Evolutionary conservation across 2,888 invertebrate species (phyloP).

Genomic region (Diadegma fenestrale): DNA sequence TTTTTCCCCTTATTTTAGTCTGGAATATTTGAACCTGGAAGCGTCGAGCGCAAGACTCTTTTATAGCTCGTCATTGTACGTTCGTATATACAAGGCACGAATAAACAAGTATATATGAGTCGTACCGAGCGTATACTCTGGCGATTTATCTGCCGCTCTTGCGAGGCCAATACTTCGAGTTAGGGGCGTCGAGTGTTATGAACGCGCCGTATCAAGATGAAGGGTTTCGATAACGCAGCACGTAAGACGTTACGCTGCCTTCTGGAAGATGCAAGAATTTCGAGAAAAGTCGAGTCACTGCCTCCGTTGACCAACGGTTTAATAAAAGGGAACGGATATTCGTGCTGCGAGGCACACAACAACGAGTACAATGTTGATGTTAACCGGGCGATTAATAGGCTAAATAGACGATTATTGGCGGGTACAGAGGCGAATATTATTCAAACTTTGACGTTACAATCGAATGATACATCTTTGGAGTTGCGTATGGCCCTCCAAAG

Average conservation of each 20-base stretch:
- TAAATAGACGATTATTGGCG: conserved; percentile 49
- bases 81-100: neutral
- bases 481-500: too few relatives aligned
- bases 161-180: neutral
- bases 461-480: neutral
- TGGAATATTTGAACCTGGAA: neutral
- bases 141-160: neutral
- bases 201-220: conserved; percentile 44
- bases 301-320: conserved; percentile 1
- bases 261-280: neutral
- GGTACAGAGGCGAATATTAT: conserved; percentile 23
- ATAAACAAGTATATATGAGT: neutral
- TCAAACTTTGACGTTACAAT: conserved; percentile 9
- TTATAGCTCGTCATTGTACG: neutral
- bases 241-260: conserved; percentile 73
- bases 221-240: conserved; percentile 75
- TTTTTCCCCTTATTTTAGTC: neutral
- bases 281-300: neutral
- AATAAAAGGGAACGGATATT: neutral
- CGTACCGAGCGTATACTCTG: neutral
- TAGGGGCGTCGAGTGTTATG: conserved; percentile 4
- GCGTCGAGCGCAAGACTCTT: neutral
- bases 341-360: neutral
- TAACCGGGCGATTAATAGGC: conserved; percentile 8
- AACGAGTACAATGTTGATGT: conserved; percentile 21